Percentiles rank a stretch among this genome's conserved stretches.
Evolutionary conservation across 2,113 vertebrate species (phyloP).

Genomic region (Ochotona princeps): DNA sequence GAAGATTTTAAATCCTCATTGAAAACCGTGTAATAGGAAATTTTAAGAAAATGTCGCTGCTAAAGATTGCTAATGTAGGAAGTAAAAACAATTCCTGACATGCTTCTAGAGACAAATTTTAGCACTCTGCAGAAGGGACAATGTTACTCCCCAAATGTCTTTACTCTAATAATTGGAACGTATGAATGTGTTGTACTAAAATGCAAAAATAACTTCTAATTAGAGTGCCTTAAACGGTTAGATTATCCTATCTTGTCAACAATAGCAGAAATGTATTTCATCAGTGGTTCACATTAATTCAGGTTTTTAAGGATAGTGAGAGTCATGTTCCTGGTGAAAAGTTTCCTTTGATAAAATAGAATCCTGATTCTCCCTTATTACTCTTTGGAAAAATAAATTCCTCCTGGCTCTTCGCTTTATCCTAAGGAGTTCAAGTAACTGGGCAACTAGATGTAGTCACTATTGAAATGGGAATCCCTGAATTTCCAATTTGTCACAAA

Average conservation of each 20-base stretch:
- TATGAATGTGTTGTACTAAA: background rate
- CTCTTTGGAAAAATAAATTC: too few species aligned
- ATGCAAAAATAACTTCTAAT: background rate
- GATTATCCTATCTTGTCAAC: background rate
- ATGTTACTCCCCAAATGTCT: background rate
- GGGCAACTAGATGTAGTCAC: too few species aligned
- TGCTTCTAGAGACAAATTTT: slow-evolving; percentile 48
- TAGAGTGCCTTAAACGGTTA: background rate
- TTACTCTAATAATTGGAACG: background rate
- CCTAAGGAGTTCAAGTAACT: too few species aligned
- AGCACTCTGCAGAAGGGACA: slow-evolving; percentile 16
- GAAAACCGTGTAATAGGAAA: background rate
- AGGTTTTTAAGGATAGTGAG: too few species aligned
- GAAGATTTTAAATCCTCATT: background rate
- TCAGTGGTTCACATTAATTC: too few species aligned
- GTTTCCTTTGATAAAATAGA: too few species aligned
- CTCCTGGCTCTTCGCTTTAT: too few species aligned
- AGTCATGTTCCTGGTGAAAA: too few species aligned
- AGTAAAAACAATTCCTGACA: background rate
- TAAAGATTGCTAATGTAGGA: background rate
- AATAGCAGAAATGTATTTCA: background rate
- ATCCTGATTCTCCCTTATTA: too few species aligned
- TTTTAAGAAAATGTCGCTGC: background rate
- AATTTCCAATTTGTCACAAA: too few species aligned
- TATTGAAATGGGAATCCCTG: too few species aligned